phyloP scores from a whole-genome alignment of 2,888 invertebrate genomes.

The Amiota communis region DNA sequence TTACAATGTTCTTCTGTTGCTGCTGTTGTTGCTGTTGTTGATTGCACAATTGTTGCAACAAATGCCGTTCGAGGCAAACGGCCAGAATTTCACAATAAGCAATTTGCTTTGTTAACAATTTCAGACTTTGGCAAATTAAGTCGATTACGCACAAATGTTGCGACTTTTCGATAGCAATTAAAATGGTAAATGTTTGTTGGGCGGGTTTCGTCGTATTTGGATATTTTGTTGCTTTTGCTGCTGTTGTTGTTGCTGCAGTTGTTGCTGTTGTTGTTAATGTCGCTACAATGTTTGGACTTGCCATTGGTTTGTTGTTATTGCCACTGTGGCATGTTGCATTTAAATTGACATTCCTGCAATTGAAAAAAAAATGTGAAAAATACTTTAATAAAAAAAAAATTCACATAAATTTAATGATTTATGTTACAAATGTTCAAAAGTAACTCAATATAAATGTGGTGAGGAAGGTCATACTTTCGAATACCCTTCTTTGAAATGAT shows the following conservation, averaged over 20 bases:
- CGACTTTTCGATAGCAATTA: conserved; percentile 72
- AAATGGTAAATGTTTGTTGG: conserved; percentile 71
- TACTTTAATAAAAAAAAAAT: background rate
- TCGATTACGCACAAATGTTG: conserved; percentile 73
- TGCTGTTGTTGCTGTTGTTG: conserved; percentile 51
- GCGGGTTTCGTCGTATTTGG: conserved; percentile 50
- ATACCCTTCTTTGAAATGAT: no score
- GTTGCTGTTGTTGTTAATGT: conserved; percentile 40
- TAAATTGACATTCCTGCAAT: conserved; percentile 24
- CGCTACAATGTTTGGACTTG: conserved; percentile 27
- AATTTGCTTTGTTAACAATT: conserved; percentile 72
- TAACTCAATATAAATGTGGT: background rate
- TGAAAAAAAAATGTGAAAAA: background rate
- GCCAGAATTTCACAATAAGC: conserved; percentile 72
- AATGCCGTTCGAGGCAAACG: conserved; percentile 68
- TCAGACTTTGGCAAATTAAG: conserved; percentile 73
- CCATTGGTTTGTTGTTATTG: conserved; percentile 12
- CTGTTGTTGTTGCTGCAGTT: conserved; percentile 50
- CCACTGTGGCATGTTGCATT: conserved; percentile 18
- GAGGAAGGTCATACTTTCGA: background rate
- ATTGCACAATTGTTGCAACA: conserved; percentile 64
- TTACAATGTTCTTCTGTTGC: conserved; percentile 31
- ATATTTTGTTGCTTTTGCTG: conserved; percentile 50
- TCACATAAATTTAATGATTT: conserved; percentile 8
- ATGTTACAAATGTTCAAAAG: conserved; percentile 8